Percentiles rank a stretch among this genome's conserved stretches.
Evolutionary conservation across 1,140 invertebrate genomes (phyloP).

Genomic region (Euura lappo): DNA sequence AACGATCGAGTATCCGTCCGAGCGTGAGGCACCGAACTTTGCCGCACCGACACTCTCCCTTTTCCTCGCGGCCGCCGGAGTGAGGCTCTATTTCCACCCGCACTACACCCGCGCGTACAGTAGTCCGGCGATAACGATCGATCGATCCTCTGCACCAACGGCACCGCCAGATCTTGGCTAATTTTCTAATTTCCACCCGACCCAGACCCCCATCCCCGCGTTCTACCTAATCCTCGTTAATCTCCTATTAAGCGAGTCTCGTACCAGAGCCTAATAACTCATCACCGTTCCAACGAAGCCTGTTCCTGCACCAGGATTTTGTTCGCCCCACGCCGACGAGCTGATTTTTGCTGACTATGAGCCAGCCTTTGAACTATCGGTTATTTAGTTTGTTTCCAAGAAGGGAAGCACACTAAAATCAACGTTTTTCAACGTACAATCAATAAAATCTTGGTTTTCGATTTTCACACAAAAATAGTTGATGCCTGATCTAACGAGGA

Average conservation of each 20-base stretch:
- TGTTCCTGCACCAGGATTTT: background rate
- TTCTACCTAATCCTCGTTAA: constrained; percentile 42
- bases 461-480: too few species aligned
- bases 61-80: background rate
- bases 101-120: too few species aligned
- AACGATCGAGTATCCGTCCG: background rate
- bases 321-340: background rate
- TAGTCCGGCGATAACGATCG: too few species aligned
- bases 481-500: too few species aligned
- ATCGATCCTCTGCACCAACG: too few species aligned
- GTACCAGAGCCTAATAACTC: constrained; percentile 46
- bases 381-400: too few species aligned
- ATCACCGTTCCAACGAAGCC: constrained; percentile 32
- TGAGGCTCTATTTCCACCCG: too few species aligned
- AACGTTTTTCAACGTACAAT: too few species aligned
- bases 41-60: constrained; percentile 5
- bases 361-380: too few species aligned
- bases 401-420: too few species aligned
- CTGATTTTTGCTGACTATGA: too few species aligned
- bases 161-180: constrained; percentile 24
- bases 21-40: background rate
- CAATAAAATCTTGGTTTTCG: too few species aligned
- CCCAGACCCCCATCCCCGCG: constrained; percentile 27
- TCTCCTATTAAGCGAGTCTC: constrained; percentile 46
- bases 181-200: constrained; percentile 49